Evolutionary conservation across 2,113 vertebrate species (phyloP).

Genomic region (Monopterus albus): DNA sequence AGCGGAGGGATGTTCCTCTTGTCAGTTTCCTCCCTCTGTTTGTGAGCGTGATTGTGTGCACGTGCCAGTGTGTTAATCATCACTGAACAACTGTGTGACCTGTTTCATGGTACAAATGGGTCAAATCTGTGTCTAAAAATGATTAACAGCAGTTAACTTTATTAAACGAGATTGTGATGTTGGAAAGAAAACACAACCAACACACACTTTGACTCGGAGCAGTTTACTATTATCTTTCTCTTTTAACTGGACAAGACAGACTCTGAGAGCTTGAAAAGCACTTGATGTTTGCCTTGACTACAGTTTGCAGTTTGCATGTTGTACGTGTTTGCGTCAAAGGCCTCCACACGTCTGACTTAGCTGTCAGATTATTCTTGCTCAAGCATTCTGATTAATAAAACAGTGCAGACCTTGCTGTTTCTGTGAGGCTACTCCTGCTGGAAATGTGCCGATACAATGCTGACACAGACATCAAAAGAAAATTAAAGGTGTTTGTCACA

Average conservation of each 20-base stretch:
- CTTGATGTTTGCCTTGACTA: conserved; percentile 4
- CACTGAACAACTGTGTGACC: conserved; percentile 48
- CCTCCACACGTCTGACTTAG: conserved; percentile 28
- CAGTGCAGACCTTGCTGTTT: conserved; percentile 49
- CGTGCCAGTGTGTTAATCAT: conserved; percentile 49
- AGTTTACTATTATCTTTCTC: neutral
- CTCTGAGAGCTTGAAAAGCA: neutral
- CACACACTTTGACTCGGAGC: neutral
- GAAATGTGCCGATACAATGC: conserved; percentile 50
- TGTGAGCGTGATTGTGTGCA: neutral
- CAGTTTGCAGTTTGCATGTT: conserved; percentile 12
- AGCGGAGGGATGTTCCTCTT: conserved; percentile 22
- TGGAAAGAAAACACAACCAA: conserved; percentile 32
- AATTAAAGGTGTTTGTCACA: conserved; percentile 69
- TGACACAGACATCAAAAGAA: conserved; percentile 64
- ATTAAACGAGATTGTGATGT: conserved; percentile 7
- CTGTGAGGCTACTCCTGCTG: conserved; percentile 51
- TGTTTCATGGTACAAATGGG: conserved; percentile 28
- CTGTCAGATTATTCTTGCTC: conserved; percentile 49
- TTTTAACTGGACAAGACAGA: conserved; percentile 4
- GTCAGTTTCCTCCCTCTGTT: conserved; percentile 24
- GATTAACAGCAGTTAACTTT: conserved; percentile 66
- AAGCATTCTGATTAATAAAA: conserved; percentile 47
- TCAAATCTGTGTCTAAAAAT: conserved; percentile 56
- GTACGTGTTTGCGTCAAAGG: conserved; percentile 34